Conservation (phyloP, 1,140 invertebrate species). For the Zeugodacus cucurbitae region DNA sequence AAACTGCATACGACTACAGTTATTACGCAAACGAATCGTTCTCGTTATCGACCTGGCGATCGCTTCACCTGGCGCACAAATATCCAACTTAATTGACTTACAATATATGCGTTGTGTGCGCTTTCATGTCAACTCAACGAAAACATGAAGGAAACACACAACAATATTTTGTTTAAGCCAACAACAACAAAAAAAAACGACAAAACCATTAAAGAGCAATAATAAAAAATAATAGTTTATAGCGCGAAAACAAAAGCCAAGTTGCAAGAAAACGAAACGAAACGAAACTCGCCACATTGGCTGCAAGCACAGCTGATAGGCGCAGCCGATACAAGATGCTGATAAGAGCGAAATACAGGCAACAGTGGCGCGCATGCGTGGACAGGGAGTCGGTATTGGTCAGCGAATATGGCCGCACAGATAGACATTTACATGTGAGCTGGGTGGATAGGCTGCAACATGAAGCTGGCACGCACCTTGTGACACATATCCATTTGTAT, state of each 20-base stretch:
- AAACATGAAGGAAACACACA: constrained; percentile 18
- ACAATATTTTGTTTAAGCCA: background rate
- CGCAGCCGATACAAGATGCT: constrained; percentile 34
- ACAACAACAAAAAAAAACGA: background rate
- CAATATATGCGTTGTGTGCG: constrained; percentile 26
- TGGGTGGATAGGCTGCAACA: background rate
- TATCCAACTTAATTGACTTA: constrained; percentile 32
- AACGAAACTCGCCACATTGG: background rate
- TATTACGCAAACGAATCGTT: background rate
- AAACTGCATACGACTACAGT: no score
- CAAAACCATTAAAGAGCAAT: background rate
- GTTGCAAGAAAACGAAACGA: background rate
- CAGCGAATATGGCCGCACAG: background rate
- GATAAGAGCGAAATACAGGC: background rate
- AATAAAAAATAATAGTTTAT: constrained; percentile 23
- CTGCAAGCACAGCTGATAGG: background rate
- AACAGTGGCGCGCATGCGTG: constrained; percentile 25
- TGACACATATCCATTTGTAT: background rate
- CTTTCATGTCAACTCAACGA: constrained; percentile 28
- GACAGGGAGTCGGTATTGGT: background rate
- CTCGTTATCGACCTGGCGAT: background rate
- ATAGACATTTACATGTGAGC: background rate
- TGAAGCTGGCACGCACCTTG: background rate
- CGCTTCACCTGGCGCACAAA: constrained; percentile 17
- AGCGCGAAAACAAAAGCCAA: background rate